A percentile compares a stretch with the other conserved stretches of the same genome.
Evolutionary conservation across 2,113 vertebrate genomes (phyloP).

Genomic region (Corythaixoides concolor): DNA sequence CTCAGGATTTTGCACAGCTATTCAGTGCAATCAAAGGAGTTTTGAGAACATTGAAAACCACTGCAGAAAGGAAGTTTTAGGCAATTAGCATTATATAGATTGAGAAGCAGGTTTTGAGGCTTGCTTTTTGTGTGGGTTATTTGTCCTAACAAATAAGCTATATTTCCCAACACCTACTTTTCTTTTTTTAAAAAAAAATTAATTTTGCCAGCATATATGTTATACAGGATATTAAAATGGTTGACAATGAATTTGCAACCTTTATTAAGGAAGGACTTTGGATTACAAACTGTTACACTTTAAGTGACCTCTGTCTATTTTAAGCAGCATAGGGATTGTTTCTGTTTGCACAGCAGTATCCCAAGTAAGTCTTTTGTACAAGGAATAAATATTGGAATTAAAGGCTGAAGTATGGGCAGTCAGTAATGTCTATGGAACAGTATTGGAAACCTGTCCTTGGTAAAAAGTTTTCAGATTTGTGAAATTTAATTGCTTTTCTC

Average conservation of each 20-base stretch:
- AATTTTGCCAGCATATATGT: neutral
- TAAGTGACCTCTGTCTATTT: neutral
- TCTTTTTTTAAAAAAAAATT: neutral
- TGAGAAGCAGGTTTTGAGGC: neutral
- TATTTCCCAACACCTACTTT: neutral
- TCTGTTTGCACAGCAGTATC: neutral
- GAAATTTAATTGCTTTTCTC: conserved; percentile 27
- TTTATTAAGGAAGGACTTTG: neutral
- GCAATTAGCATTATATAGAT: neutral
- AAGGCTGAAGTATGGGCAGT: neutral
- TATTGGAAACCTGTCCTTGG: conserved; percentile 22
- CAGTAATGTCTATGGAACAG: conserved; percentile 1
- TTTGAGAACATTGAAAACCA: neutral
- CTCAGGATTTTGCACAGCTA: conserved; percentile 20
- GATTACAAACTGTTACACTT: neutral
- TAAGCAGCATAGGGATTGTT: neutral
- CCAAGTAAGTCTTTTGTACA: neutral
- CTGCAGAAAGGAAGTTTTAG: neutral
- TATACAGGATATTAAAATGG: neutral
- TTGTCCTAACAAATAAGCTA: neutral
- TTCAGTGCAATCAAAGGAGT: conserved; percentile 32
- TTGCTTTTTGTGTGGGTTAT: neutral
- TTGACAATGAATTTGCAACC: neutral
- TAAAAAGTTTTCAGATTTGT: conserved; percentile 35
- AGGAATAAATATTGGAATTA: neutral